Evolutionary conservation across 2,797 vertebrate genomes (phyloP).

Genomic region (Passerculus sandwichensis): DNA sequence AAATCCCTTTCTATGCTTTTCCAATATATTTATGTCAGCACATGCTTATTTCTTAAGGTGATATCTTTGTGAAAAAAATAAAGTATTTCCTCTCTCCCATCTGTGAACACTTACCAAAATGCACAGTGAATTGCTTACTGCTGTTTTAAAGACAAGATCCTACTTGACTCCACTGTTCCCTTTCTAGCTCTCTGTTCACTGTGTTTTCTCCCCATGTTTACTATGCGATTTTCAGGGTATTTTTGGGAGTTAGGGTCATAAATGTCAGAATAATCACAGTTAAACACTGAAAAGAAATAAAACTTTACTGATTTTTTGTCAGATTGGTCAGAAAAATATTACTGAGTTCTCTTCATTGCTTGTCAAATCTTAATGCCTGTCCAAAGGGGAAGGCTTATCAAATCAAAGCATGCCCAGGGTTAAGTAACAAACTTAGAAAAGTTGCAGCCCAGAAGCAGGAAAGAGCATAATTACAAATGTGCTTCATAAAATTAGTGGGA

Average conservation of each 20-base stretch:
- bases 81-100: neutral
- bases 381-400: neutral
- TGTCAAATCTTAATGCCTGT: neutral
- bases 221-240: neutral
- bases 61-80: neutral
- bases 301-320: neutral
- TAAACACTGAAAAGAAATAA: neutral
- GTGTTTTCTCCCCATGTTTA: neutral
- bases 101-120: neutral
- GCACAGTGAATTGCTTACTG: neutral
- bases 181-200: neutral
- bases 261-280: neutral
- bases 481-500: neutral
- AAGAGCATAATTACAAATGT: neutral
- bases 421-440: neutral
- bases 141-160: neutral
- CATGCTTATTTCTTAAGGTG: neutral
- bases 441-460: neutral
- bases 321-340: neutral
- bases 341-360: neutral
- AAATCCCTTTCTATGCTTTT: neutral
- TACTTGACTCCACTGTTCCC: neutral
- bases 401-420: neutral
- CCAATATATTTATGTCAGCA: neutral
- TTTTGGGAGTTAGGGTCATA: neutral